Percentiles rank a stretch among this genome's conserved stretches.
Evolutionary conservation across 2,113 vertebrate species (phyloP).

Genomic region (Otis tarda): DNA sequence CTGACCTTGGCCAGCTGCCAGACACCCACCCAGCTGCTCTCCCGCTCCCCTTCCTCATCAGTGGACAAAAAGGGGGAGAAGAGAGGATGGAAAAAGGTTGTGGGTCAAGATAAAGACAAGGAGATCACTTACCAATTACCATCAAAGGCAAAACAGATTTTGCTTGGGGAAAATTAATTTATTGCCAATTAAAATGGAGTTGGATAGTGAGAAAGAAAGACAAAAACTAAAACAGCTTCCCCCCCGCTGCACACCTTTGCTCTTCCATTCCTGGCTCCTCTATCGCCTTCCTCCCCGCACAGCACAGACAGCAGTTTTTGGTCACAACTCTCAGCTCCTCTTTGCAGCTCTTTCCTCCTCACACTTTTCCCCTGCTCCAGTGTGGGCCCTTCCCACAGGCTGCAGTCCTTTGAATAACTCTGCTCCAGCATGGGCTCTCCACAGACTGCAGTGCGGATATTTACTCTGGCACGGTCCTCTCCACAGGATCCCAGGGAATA

Average conservation of each 20-base stretch:
- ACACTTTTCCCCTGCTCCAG: background rate
- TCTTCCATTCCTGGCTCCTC: background rate
- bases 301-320: accelerated
- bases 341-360: background rate
- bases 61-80: background rate
- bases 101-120: background rate
- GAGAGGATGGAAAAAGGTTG: background rate
- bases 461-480: background rate
- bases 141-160: background rate
- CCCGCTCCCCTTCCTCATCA: background rate
- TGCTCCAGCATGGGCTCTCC: background rate
- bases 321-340: background rate
- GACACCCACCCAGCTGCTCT: background rate
- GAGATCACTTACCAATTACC: background rate
- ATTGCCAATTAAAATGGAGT: background rate
- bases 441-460: accelerated
- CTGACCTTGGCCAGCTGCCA: background rate
- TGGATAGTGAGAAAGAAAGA: background rate
- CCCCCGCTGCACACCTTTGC: accelerated
- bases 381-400: background rate
- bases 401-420: background rate
- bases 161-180: background rate
- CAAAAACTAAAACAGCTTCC: background rate
- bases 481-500: background rate
- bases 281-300: background rate